Evolutionary conservation across 1,140 invertebrate genomes (phyloP), one percentile per base, ranked within the genome.

Genomic region (Aphidius ervi): DNA sequence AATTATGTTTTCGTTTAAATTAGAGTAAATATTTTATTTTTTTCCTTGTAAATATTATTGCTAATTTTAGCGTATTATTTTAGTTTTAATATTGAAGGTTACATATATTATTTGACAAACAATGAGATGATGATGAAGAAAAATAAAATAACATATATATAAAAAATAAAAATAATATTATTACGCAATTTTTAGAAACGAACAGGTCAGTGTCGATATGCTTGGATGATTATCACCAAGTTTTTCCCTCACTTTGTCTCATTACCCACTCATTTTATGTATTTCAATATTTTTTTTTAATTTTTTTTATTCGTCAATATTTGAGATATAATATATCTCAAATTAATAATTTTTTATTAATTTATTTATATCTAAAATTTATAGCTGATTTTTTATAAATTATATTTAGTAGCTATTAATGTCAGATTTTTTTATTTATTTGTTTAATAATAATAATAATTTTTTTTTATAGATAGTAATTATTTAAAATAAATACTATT

Each of bases 171-270:
- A 50, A 54, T 46, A 40, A 59, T 48, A 59, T 42, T 43, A 23
- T 59, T 55, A 61, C 53, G 58, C 55, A 64, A 64, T 16, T 49
- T 16, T 31, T 56, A 41, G 16, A 4, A 61, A 39, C 50, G 59
- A 63, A 63, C 60, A 54, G 67, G 67, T 68, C 67, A 68, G 49
- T 66, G 67, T 63, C 67, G 65, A 66, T 58, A 64, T 63, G 67
- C 58, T 64, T 46, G 58, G 54, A 50, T 66, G 64, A 57, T 58
- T 65, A 39, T 45, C 50, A 56, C 59, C 46, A 47, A 43, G 40
- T 46, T 43, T 46, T 49, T n/a, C 56, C 45, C 42, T 57, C 9
- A 8, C 56, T 57, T 46, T 46, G 31, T 45, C 37, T 57, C 20
- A 46, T 46, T 57, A 46, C 6, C 23, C 23, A 31, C 23, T 31